phyloP scores from a whole-genome alignment of 2,888 invertebrate genomes.

The Pheosia gnoma region DNA sequence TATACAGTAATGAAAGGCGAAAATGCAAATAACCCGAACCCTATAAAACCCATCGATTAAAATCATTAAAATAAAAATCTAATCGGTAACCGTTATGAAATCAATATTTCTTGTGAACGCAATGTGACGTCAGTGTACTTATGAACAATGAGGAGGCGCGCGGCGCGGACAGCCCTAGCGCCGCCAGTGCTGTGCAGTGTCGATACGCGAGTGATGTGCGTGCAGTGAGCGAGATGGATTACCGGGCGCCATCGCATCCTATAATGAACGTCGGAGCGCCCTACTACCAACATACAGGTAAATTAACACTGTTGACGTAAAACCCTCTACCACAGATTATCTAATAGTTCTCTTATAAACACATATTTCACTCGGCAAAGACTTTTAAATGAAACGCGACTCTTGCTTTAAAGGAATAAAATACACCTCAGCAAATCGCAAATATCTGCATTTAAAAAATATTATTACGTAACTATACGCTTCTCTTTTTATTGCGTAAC shows the following conservation, averaged over 20 bases:
- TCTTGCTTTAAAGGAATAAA: no score
- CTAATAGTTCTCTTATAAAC: no score
- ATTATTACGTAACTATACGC: no score
- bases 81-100: not conserved
- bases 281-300: constrained; percentile 77
- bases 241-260: constrained; percentile 71
- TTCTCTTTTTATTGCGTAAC: no score
- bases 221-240: constrained; percentile 69
- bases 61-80: not conserved
- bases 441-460: no score
- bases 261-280: constrained; percentile 69
- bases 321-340: no score
- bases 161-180: constrained; percentile 8
- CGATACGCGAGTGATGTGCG: constrained; percentile 51
- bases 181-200: constrained; percentile 38
- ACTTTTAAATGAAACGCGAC: no score
- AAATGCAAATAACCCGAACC: not conserved
- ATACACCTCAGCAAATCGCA: no score
- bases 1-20: not conserved
- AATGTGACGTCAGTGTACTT: not conserved
- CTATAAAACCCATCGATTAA: not conserved
- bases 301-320: not conserved
- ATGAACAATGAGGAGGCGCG: constrained; percentile 4
- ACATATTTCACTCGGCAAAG: no score
- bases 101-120: not conserved